Evolutionary conservation across 2,797 vertebrate genomes (phyloP), one percentile per base, ranked within the genome.

Genomic region (Thunnus albacares): DNA sequence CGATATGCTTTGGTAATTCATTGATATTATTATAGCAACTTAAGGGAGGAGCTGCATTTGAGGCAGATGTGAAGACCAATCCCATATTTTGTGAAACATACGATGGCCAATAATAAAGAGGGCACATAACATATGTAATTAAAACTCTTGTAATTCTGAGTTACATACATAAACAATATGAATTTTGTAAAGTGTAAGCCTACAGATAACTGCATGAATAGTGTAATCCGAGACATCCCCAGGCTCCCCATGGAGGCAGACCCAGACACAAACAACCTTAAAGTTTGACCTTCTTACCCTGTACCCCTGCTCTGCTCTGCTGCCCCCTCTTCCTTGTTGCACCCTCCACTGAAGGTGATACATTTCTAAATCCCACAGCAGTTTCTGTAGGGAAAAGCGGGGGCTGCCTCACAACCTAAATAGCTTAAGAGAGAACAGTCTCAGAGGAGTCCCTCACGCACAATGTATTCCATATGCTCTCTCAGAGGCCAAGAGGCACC

Each of bases 401-500:
- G 67, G 70, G 74, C 82, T 76, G 70, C 45, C 62, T 86, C 56
- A 35, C 77, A 84, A 86, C 75, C 60, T 53, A 86, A 88, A 86
- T 80, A 88, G 69, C 84, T 87, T 82, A 77, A 79, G 82, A 89
- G 79, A 82, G 78, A 87, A 49, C 72, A 56, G 77, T 81, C 83
- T 81, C 52, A 1, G 59, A 89, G 64, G 82, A 89, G 82, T 90
- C 82, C 67, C 72, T 69, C 78, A 73, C 63, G 66, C 81, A 85
- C 83, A 89, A 94, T 93, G 84, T 82, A 87, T 95, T 92, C 92
- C 92, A 94, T 89, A 94, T 94, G 92, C 86, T 87, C 56, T 75
- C 70, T 80, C 68, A 55, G 73, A 85, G 77, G 84, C 83, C 61
- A n/a, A 79, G 83, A 91, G 83, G 84, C 82, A 83, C 84, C 89